Base-by-base conservation (phyloP, 2,888 invertebrate species). In the Limnephilus lunatus region DNA sequence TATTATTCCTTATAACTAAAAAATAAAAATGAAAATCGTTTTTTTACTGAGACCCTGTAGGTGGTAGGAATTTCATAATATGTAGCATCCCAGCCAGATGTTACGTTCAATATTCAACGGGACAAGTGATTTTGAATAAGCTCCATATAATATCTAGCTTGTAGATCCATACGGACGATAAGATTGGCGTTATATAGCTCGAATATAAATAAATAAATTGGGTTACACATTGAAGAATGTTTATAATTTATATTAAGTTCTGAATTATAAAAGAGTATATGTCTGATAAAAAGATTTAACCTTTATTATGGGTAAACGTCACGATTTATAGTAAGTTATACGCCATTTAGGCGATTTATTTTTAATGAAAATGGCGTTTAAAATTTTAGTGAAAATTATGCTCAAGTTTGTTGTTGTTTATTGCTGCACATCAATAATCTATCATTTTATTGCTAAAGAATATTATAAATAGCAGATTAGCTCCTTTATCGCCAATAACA, bases 81-180 rank as follows among this genome's bases (percentile, higher is more conserved):
- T 19, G 19, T 68, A 68, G 9, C 68, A 14, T 89, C 80, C 30
- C 35, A 39, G 25, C 35, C 88, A 89, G 88, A 32, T 89, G 88
- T 89, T 89, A 89, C 88, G 39, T 87, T 87, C 87, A 87, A 87
- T 87, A 87, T 87, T 87, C 87, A 87, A 53, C 87, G 87, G 19
- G 87, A 87, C 48, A 53, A 53, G 48, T 48, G 87, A 87, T 53
- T 87, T 87, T 53, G 53, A 68, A 87, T 87, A 25, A 11, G 25
- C 35, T 32, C 25, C 35, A 35, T 68, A 68, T 68, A 68, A 68
- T 68, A 68, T n/a, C 68, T 1, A 19, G 7, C 53, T 68, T 68
- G 68, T 25, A 68, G 25, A 25, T n/a, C 9, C 2, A 68, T 9
- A 68, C 9, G 25, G 68, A 9, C 68, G 25, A 9, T 68, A 68